Evolutionary conservation across 2,888 invertebrate species (phyloP).

Genomic region (Ornithoptera priamus): DNA sequence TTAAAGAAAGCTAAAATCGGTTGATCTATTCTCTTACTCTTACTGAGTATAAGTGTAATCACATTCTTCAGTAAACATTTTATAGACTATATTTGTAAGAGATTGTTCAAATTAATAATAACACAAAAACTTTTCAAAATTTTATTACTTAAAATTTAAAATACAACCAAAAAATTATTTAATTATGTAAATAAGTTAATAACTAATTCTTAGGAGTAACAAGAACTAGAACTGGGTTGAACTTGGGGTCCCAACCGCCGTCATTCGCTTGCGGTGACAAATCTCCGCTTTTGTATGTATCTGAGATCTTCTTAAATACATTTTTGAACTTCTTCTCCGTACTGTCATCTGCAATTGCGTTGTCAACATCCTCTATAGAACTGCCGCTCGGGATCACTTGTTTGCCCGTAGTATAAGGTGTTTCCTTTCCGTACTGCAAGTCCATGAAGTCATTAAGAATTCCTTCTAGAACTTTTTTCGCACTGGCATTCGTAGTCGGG

Average conservation of each 20-base stretch:
- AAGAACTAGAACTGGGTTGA: constrained; percentile 61
- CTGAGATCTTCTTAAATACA: constrained; percentile 57
- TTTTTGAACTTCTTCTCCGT: constrained; percentile 55
- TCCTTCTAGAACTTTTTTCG: constrained; percentile 62
- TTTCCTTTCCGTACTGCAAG: constrained; percentile 61
- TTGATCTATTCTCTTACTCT: too few relatives aligned
- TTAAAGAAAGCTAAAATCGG: too few relatives aligned
- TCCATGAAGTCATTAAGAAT: constrained; percentile 71
- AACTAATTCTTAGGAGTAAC: constrained; percentile 52
- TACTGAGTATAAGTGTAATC: too few relatives aligned
- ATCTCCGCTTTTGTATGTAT: constrained; percentile 58
- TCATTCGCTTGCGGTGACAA: constrained; percentile 54
- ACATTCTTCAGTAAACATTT: too few relatives aligned
- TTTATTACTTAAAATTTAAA: constrained; percentile 25
- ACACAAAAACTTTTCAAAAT: not conserved
- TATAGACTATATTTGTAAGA: too few relatives aligned
- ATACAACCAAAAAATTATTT: not conserved
- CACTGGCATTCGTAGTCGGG: constrained; percentile 45
- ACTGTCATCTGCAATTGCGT: constrained; percentile 46
- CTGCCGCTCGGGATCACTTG: constrained; percentile 56
- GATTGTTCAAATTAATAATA: not conserved
- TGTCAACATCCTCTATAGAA: constrained; percentile 55
- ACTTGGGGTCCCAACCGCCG: constrained; percentile 62
- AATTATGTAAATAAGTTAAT: constrained; percentile 13
- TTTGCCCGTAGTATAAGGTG: constrained; percentile 68